Evolutionary conservation across 2,113 vertebrate genomes (phyloP).

Genomic region (Cinclus cinclus): DNA sequence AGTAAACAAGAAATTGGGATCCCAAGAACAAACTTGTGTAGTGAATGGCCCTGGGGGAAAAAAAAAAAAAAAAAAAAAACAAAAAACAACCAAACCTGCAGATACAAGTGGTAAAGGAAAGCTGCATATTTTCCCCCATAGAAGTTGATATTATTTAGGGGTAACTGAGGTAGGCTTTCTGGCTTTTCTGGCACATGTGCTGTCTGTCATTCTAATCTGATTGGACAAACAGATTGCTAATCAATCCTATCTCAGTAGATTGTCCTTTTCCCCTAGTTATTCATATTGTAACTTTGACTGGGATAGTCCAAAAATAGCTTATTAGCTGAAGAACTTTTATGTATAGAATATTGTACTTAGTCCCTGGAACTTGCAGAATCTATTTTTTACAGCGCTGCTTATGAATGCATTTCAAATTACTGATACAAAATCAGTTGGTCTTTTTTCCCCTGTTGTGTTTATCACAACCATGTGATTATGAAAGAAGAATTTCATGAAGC

Average conservation of each 20-base stretch:
- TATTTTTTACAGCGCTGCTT: neutral
- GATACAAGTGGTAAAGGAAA: neutral
- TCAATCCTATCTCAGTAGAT: neutral
- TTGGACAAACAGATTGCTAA: neutral
- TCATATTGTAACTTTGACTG: neutral
- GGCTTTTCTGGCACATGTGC: neutral
- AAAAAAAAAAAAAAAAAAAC: no score
- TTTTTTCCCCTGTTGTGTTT: neutral
- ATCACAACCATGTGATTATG: neutral
- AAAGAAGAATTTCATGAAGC: neutral
- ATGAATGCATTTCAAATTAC: neutral
- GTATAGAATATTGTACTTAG: neutral
- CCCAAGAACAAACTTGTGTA: fast-evolving
- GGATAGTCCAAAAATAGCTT: neutral
- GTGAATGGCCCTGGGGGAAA: neutral
- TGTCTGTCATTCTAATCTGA: neutral
- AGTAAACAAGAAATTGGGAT: neutral
- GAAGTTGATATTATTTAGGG: neutral
- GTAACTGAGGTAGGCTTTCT: neutral
- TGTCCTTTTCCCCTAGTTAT: neutral
- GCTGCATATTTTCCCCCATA: fast-evolving
- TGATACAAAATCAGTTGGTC: neutral
- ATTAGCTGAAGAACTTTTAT: neutral
- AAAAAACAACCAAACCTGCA: no score
- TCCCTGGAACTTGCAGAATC: neutral